These are phyloP conservation scores for Chymomyza amoena DNA, from an alignment of 2,888 invertebrate genomes.

Conservation along the genomic window DNA sequence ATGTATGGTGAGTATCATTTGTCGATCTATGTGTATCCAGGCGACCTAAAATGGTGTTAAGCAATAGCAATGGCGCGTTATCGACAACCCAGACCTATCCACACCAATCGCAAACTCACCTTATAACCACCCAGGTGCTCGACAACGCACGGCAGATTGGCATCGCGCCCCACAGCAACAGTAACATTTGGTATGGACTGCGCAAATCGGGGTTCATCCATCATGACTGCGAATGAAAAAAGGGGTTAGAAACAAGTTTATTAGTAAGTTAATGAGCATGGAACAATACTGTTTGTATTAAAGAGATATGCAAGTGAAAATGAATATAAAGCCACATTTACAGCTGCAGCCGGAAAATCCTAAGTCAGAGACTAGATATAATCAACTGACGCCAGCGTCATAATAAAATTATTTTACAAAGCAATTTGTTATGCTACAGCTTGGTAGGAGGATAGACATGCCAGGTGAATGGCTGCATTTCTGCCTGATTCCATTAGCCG, in stretches of 20 bases:
- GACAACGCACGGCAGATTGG: slow-evolving; percentile 92
- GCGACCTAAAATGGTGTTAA: slow-evolving; percentile 84
- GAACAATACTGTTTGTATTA: background rate
- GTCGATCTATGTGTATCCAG: slow-evolving; percentile 96
- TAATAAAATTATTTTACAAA: slow-evolving; percentile 72
- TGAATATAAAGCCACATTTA: slow-evolving; percentile 18
- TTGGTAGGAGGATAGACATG: background rate
- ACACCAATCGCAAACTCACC: slow-evolving; percentile 80
- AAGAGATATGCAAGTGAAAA: background rate
- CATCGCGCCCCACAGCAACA: slow-evolving; percentile 92
- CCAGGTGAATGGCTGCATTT: background rate
- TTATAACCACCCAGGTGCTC: slow-evolving; percentile 93
- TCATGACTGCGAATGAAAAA: slow-evolving; percentile 84
- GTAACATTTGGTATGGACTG: slow-evolving; percentile 96
- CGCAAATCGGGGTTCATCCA: slow-evolving; percentile 91
- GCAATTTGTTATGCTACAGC: slow-evolving; percentile 45
- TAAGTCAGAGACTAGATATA: slow-evolving; percentile 69
- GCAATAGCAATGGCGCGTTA: background rate
- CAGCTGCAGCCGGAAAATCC: slow-evolving; percentile 62
- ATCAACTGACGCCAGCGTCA: slow-evolving; percentile 59
- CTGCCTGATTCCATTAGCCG: background rate
- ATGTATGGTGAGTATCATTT: slow-evolving; percentile 96
- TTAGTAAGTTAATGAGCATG: slow-evolving; percentile 56
- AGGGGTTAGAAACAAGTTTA: slow-evolving; percentile 38
- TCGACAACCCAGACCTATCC: background rate